phyloP scores from a whole-genome alignment of 2,797 vertebrate genomes.

The Falco columbarius region DNA sequence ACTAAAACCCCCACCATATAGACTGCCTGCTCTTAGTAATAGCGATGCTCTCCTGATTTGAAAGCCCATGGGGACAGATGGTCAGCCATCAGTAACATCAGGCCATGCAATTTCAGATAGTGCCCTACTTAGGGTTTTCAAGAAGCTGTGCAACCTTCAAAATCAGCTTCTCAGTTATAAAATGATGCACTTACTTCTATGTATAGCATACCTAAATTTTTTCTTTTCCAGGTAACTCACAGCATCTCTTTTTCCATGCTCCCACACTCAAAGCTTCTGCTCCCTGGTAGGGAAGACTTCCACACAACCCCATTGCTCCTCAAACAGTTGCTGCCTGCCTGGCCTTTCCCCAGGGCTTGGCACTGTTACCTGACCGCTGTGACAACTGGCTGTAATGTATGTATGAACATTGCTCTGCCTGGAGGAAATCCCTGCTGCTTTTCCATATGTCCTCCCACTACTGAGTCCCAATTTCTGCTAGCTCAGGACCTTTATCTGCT shows the following conservation, averaged over 20 bases:
- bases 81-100: background rate
- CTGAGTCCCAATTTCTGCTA: background rate
- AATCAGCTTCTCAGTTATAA: background rate
- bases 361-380: background rate
- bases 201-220: background rate
- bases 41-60: constrained; percentile 11
- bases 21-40: background rate
- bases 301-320: background rate
- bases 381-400: background rate
- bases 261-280: background rate
- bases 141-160: background rate
- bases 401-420: background rate
- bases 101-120: constrained; percentile 23
- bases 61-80: constrained; percentile 55
- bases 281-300: background rate
- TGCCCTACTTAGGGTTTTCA: background rate
- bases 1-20: background rate
- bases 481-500: background rate
- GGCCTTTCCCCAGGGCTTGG: background rate
- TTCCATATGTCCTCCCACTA: background rate
- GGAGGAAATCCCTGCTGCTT: constrained; percentile 26
- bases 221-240: background rate
- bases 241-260: background rate
- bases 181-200: background rate
- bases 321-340: background rate